Percentiles rank a stretch among this genome's conserved stretches.
Evolutionary conservation across 2,888 invertebrate species (phyloP).

Genomic region (Rhogogaster chlorosoma): DNA sequence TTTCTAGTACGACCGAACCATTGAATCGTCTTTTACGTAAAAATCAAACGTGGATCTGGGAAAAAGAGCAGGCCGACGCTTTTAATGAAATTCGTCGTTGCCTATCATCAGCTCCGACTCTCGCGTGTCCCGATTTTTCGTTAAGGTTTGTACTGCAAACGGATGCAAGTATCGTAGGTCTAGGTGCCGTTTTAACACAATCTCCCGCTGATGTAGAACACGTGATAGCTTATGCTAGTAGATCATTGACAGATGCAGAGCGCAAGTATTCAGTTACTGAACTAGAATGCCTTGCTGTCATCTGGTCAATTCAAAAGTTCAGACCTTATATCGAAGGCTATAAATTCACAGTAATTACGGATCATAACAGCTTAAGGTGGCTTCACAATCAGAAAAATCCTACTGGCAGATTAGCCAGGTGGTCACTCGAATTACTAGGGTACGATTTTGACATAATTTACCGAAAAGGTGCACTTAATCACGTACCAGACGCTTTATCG

Average conservation of each 20-base stretch:
- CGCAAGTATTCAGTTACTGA: constrained; percentile 57
- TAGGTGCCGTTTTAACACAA: constrained; percentile 55
- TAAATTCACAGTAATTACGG: constrained; percentile 63
- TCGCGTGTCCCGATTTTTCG: constrained; percentile 58
- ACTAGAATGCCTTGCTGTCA: constrained; percentile 61
- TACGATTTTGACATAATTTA: constrained; percentile 55
- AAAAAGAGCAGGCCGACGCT: too few relatives aligned
- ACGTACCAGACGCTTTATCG: constrained; percentile 45
- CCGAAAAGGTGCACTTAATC: constrained; percentile 54
- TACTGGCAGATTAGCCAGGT: constrained; percentile 55
- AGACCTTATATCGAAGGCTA: constrained; percentile 61
- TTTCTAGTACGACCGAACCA: too few relatives aligned
- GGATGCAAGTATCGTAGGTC: constrained; percentile 57
- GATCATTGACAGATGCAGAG: constrained; percentile 51
- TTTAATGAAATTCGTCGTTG: too few relatives aligned
- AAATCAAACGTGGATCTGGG: too few relatives aligned
- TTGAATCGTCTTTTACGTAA: too few relatives aligned
- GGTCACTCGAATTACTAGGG: constrained; percentile 57
- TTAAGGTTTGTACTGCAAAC: constrained; percentile 56
- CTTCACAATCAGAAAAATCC: constrained; percentile 60
- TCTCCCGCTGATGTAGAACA: constrained; percentile 49
- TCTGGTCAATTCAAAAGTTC: constrained; percentile 60
- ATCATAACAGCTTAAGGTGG: constrained; percentile 62
- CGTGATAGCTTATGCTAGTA: constrained; percentile 56
- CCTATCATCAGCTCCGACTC: constrained; percentile 50